Conservation (phyloP, 2,888 invertebrate genomes). For the Dryobotodes eremita region DNA sequence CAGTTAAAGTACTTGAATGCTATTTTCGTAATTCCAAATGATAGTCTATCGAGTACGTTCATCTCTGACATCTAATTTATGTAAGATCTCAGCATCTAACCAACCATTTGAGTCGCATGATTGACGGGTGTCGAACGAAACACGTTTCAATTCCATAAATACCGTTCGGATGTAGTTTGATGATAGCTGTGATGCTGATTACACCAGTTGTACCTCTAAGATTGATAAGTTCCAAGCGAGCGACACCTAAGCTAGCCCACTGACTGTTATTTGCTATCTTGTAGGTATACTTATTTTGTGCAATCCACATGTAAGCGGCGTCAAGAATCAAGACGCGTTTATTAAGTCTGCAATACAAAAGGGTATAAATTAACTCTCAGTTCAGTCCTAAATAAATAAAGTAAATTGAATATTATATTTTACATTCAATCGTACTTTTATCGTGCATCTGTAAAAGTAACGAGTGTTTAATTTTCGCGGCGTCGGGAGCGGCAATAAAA, state of each 20-base stretch:
- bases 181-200: conserved; percentile 58
- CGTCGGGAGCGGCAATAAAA: conserved; percentile 82
- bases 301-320: conserved; percentile 7
- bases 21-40: conserved; percentile 55
- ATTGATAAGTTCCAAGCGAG: conserved; percentile 60
- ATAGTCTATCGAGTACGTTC: conserved; percentile 49
- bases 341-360: conserved; percentile 42
- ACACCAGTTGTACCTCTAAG: conserved; percentile 54
- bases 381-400: conserved; percentile 76
- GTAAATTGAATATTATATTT: conserved; percentile 74
- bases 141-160: conserved; percentile 64
- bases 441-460: conserved; percentile 78
- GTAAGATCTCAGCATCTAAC: conserved; percentile 56
- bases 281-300: conserved; percentile 48
- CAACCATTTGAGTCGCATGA: conserved; percentile 58
- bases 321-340: conserved; percentile 40
- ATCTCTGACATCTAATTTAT: conserved; percentile 60
- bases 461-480: conserved; percentile 85
- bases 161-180: conserved; percentile 48
- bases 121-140: conserved; percentile 62
- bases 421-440: conserved; percentile 79
- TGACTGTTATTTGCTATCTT: conserved; percentile 42
- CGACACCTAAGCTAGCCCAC: conserved; percentile 51
- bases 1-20: conserved; percentile 39
- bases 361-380: conserved; percentile 63